Base-by-base conservation (phyloP, 2,888 invertebrate species). In the Drosophila stalkeri region DNA sequence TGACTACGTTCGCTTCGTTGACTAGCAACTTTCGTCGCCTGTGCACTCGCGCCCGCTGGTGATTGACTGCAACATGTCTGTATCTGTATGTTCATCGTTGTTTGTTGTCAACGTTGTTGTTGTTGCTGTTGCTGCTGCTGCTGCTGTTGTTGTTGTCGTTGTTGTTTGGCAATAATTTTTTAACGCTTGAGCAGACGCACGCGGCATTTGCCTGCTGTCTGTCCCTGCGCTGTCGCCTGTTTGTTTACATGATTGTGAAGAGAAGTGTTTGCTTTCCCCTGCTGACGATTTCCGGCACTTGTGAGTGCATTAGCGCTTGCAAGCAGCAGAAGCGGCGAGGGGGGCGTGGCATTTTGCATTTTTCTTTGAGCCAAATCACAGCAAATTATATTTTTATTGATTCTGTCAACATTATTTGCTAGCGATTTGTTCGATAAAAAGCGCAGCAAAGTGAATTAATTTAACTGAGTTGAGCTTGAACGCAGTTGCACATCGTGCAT, bases 1-100 rank as follows among this genome's bases (percentile, higher is more conserved):
- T 91, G 90, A 90, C 81, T 87, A 77, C 81, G 82, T 86, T 75
- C 85, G 87, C 90, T 90, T 87, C 89, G 84, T 82, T 91, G 89
- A 78, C 83, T 85, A 73, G 86, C 82, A 88, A 78, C 88, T 82
- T 88, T 87, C 88, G 82, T 89, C 90, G 74, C 80, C 80, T 77
- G 70, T 77, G 74, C 87, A 76, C 79, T 78, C 66, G 82, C 82
- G 63, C 68, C 73, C 82, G 75, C 78, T 76, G 64, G 72, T 90
- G 90, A 87, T 90, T 87, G 87, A 87, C 89, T 90, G 89, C 89
- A 86, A 72, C 80, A 80, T 86, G 82, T 89, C 77, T 85, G 70
- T 63, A 65, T 65, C 65, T 64, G 56, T 62, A 51, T 64, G 69
- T 61, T 69, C 63, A 73, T 60, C 65, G 49, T 39, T 74, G 60